Evolutionary conservation across 1,140 invertebrate species (phyloP), one percentile per base, ranked within the genome.

Genomic region (Neomicropteryx cornuta): DNA sequence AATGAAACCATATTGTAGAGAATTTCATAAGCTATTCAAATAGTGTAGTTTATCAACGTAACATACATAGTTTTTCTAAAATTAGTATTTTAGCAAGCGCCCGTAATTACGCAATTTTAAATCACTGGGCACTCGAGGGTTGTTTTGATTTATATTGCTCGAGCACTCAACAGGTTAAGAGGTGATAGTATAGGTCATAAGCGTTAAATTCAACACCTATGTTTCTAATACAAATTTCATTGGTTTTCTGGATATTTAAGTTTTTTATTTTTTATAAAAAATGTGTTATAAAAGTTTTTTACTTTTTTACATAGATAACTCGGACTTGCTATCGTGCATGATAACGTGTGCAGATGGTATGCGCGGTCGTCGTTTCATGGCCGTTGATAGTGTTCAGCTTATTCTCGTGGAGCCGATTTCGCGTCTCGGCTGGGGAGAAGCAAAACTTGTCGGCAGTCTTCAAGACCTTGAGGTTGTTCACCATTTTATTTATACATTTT

Each of bases 241-340:
- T 32, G 5, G 30, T 14, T 32, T 8, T n/a, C 6, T 16, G 6
- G 6, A 32, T n/a, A 6, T 14, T 6, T 8, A 32, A 8, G 14
- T 48, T 42, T 45, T 45, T 45, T 21, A 21, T 4, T 31, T 29
- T 42, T 17, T 39, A 3, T 2, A 36, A 34, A 35, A 33, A 40
- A n/a, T 34, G 24, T 41, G 8, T 21, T 36, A 40, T 33, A 23
- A 8, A 39, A 21, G 30, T 31, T 21, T 38, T 22, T 36, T 5
- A 13, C 5, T 45, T 48, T 50, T 36, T 42, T 38, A 72, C 73
- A 6, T 64, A 96, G 93, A 95, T 60, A 97, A 97, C 60, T 94
- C 90, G 48, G 95, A 99, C 66, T 70, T 99, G 21, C 92, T 98
- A 50, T 88, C 89, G 0, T 99, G 96, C 55, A 92, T 87, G 17